phyloP scores from a whole-genome alignment of 2,888 invertebrate genomes.

The Pandemis heparana region DNA sequence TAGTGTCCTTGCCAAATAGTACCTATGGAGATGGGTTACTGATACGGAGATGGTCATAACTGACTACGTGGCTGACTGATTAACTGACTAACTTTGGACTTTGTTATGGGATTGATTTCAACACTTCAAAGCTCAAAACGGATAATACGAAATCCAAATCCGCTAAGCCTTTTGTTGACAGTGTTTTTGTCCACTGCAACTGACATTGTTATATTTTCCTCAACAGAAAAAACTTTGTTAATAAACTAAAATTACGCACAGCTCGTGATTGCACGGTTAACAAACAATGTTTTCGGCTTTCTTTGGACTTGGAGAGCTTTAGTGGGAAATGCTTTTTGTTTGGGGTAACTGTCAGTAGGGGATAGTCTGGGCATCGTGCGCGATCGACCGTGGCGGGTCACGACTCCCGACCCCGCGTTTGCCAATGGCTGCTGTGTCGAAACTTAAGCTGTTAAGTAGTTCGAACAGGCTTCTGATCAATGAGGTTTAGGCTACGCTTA shows the following conservation, averaged over 20 bases:
- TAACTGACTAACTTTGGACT: too few species aligned
- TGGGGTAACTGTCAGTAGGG: constrained; percentile 60
- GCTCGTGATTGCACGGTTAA: constrained; percentile 76
- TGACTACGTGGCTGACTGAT: too few species aligned
- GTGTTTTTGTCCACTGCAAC: constrained; percentile 25
- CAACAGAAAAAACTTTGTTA: constrained; percentile 24
- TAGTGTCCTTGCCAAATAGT: background rate
- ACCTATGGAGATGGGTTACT: background rate
- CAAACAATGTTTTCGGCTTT: constrained; percentile 55
- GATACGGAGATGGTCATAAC: background rate
- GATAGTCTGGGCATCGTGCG: constrained; percentile 63
- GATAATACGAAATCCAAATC: constrained; percentile 7
- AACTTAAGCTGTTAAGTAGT: constrained; percentile 25
- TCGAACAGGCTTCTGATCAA: constrained; percentile 16
- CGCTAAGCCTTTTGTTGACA: constrained; percentile 12
- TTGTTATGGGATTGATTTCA: background rate
- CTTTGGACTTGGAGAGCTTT: constrained; percentile 59
- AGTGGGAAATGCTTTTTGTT: constrained; percentile 49
- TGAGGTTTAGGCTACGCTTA: background rate
- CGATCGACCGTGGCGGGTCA: constrained; percentile 70
- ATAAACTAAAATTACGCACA: constrained; percentile 37
- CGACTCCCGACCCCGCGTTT: constrained; percentile 62
- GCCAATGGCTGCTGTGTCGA: constrained; percentile 53
- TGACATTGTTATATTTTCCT: constrained; percentile 20
- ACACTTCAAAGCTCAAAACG: background rate